Base-by-base conservation (phyloP, 1,140 invertebrate genomes). In the Pemphigus obesinymphae region DNA sequence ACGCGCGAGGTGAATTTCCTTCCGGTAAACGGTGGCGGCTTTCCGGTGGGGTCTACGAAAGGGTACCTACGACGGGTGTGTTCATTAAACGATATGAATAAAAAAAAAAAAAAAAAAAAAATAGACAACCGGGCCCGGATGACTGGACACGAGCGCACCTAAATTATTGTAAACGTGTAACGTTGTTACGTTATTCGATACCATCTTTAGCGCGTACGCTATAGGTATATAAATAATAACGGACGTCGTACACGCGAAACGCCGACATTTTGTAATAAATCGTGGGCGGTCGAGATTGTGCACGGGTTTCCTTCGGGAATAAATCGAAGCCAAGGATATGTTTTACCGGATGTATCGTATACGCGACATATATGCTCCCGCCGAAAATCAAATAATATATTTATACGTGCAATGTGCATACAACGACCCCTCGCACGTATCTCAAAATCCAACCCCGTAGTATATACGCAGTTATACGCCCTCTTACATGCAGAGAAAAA, bases 1-100 rank as follows among this genome's bases (percentile, higher is more conserved):
- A 66, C 63, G 63, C 63, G 23, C 20, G 68, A 70, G 68, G 68
- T 45, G 68, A 26, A 17, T 45, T 70, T 45, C 68, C 40, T 70
- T 45, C 68, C 37, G 68, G 68, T 29, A 29, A 26, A 43, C 68
- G 13, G 37, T 20, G 40, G 5, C 13, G 40, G 68, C 15, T 40
- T 70, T 70, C 68, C 68, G 68, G 68, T 17, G 37, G 0, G 37
- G 23, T 10, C 31, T 7, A 63, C 15, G 7, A 63, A n/a, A 8
- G 20, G 15, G 7, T n/a, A 17, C 7, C 11, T 1, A 7, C 6
- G 26, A 31, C 26, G 15, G 29, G 13, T 31, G 6, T 26, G 58
- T 61, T 40, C 37, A 10, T 40, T 40, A 40, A 45, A 2, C 43
- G 43, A 45, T 11, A 45, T 23, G 66, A 53, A 23, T 53, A n/a